Base-by-base conservation (phyloP, 2,113 vertebrate genomes). In the Lepisosteus osseus region DNA sequence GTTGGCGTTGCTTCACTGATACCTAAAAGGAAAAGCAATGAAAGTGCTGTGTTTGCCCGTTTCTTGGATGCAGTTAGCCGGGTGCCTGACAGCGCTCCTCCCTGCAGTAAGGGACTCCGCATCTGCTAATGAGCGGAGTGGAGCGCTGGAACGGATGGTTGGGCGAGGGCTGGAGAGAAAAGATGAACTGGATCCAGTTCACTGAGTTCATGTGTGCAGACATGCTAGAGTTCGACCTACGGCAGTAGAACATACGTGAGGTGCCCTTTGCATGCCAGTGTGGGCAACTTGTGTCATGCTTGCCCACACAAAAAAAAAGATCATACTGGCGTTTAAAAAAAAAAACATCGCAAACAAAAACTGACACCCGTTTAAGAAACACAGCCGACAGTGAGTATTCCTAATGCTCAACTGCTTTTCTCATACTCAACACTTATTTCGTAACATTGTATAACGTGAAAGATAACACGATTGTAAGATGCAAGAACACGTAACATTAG, bases 21-120 rank as follows among this genome's bases (percentile, higher is more conserved):
- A 42, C 6, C 47, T 51, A 51, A 51, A 29, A 5, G 47, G 55
- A 15, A 68, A 51, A 47, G 4, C 56, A 15, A 17, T 42, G n/a
- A 54, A 56, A 13, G 51, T 67, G 66, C 61, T 62, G 59, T 43
- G 67, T 54, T 65, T 29, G 67, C 67, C 67, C 4, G 72, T 65
- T 55, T 51, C 72, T 74, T 54, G 67, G 41, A 56, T 63, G 45
- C 67, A 69, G 72, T 65, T 69, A 5, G 67, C 62, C 45, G 61
- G 72, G 63, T 64, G 72, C 67, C 64, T 40, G 40, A 29, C 68
- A 2, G 61, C 51, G 66, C 72, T 74, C 67, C 72, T 74, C 72
- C 72, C 67, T 74, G 72, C 72, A 74, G 72, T 61, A 69, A 69
- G 67, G 17, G 40, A 45, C 47, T 43, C 11, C 59, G 72, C 17